Evolutionary conservation across 2,113 vertebrate species (phyloP).

Genomic region (Crypturellus undulatus): DNA sequence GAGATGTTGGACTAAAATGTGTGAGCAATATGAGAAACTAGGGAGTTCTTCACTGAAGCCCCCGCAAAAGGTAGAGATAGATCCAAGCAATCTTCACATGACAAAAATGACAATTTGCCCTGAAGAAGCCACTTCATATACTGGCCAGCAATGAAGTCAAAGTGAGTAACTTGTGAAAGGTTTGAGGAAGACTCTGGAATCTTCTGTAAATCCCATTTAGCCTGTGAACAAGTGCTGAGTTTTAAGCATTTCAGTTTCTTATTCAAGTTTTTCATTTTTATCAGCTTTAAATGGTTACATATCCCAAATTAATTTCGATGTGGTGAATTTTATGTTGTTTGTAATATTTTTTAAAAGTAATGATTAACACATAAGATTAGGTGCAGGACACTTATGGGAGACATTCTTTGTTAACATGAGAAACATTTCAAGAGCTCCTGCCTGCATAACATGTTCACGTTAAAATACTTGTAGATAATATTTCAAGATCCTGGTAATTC

Average conservation of each 20-base stretch:
- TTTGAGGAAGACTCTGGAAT: neutral
- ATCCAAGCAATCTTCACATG: neutral
- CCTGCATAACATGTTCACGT: neutral
- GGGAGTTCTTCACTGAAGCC: neutral
- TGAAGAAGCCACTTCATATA: neutral
- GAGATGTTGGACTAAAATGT: neutral
- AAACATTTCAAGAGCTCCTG: slow-evolving; percentile 7
- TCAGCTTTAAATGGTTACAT: slow-evolving; percentile 1
- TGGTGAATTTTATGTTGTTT: slow-evolving; percentile 26
- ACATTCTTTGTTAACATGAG: slow-evolving; percentile 4
- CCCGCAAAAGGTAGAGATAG: neutral
- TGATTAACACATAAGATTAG: neutral
- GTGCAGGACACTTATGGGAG: neutral
- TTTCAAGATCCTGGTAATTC: slow-evolving; percentile 34
- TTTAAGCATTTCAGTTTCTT: slow-evolving; percentile 26
- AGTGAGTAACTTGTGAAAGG: slow-evolving; percentile 1
- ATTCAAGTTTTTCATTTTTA: slow-evolving; percentile 5
- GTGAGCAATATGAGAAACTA: neutral
- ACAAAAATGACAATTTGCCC: neutral
- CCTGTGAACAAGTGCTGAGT: neutral
- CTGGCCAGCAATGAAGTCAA: neutral
- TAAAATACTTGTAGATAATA: neutral
- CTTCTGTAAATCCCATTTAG: slow-evolving; percentile 38
- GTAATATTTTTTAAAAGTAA: slow-evolving; percentile 28
- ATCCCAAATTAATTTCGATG: neutral